Conservation (phyloP, 2,888 invertebrate species). For the Oligia latruncula region DNA sequence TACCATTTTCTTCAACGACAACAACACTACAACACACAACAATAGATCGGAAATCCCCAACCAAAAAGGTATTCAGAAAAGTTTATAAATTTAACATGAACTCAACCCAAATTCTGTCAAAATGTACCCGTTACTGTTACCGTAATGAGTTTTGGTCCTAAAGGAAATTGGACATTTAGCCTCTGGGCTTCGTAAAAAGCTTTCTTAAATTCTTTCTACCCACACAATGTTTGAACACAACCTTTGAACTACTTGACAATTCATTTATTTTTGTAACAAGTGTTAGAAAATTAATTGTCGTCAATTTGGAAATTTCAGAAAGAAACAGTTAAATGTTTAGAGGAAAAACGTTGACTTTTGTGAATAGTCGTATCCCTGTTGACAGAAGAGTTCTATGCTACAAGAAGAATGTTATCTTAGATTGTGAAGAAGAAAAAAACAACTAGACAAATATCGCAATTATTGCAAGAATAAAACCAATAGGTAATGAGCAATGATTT, state of each 20-base stretch:
- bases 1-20: neutral
- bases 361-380: neutral
- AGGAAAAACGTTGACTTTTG: neutral
- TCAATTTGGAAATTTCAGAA: neutral
- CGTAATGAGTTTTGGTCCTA: slow-evolving; percentile 49
- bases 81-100: slow-evolving; percentile 25
- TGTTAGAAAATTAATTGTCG: neutral
- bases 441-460: neutral
- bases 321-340: neutral
- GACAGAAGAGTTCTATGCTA: neutral
- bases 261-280: slow-evolving; percentile 25
- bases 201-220: slow-evolving; percentile 28
- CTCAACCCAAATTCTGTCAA: slow-evolving; percentile 44
- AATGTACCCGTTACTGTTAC: slow-evolving; percentile 31
- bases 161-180: slow-evolving; percentile 58
- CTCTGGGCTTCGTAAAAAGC: slow-evolving; percentile 26
- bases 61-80: slow-evolving; percentile 34
- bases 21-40: neutral
- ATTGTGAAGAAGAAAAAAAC: neutral
- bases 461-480: neutral
- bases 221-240: slow-evolving; percentile 42
- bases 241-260: slow-evolving; percentile 28
- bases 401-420: neutral
- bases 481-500: neutral
- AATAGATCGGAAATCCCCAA: slow-evolving; percentile 35